Percentiles rank a stretch among this genome's conserved stretches.
Conservation (phyloP, 2,888 invertebrate species). For the Fabriciana adippe region DNA sequence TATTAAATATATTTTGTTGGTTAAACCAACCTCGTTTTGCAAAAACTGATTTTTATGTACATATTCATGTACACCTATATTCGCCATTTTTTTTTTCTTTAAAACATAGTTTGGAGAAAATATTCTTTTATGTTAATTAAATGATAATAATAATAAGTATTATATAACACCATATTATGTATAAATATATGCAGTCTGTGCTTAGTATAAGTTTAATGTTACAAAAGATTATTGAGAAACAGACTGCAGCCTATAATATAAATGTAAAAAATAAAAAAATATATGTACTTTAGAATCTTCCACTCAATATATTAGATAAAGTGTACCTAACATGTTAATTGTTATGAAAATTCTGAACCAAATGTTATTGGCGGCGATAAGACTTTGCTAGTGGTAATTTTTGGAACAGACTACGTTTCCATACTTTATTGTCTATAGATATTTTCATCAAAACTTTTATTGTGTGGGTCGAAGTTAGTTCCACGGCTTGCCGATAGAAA, state of each 20-base stretch:
- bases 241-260: constrained; percentile 12
- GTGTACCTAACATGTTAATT: constrained; percentile 22
- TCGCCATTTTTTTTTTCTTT: too few species aligned
- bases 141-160: background rate
- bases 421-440: too few species aligned
- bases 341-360: constrained; percentile 32
- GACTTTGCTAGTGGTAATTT: too few species aligned
- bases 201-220: background rate
- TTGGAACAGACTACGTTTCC: too few species aligned
- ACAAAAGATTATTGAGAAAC: constrained; percentile 1
- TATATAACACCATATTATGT: background rate
- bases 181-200: constrained; percentile 13
- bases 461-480: too few species aligned
- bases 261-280: background rate
- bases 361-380: constrained; percentile 11
- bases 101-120: background rate
- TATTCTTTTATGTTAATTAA: background rate
- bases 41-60: too few species aligned
- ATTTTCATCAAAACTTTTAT: too few species aligned
- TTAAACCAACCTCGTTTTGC: too few species aligned
- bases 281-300: constrained; percentile 9
- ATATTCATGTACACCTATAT: too few species aligned
- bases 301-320: constrained; percentile 19
- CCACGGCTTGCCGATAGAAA: too few species aligned
- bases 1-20: too few species aligned